phyloP scores from a whole-genome alignment of 1,140 invertebrate species.

The Drosophila mayri region DNA sequence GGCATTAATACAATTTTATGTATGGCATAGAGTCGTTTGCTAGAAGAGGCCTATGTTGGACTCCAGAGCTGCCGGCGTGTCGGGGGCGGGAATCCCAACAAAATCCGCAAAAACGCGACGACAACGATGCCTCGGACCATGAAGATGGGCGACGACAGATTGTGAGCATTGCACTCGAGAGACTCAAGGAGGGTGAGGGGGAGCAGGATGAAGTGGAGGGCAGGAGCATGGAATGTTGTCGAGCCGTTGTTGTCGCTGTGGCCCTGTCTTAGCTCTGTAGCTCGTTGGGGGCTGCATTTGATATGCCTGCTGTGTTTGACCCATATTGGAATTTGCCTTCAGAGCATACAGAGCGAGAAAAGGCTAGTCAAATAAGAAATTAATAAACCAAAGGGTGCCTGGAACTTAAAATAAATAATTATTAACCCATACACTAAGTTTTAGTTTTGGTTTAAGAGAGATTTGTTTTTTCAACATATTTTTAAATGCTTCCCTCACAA shows the following conservation, averaged over 20 bases:
- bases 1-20: slow-evolving; percentile 83
- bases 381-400: not conserved
- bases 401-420: not conserved
- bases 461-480: not conserved
- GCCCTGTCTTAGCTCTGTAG: slow-evolving; percentile 1
- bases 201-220: slow-evolving; percentile 6
- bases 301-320: slow-evolving; percentile 83
- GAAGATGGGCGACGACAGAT: slow-evolving; percentile 73
- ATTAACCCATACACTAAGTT: not conserved
- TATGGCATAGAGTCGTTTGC: slow-evolving; percentile 44
- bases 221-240: slow-evolving; percentile 58
- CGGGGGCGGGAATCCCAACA: slow-evolving; percentile 70
- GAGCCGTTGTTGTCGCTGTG: slow-evolving; percentile 37
- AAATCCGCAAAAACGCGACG: slow-evolving; percentile 56
- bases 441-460: not conserved
- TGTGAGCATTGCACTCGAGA: slow-evolving; percentile 60
- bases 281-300: slow-evolving; percentile 68
- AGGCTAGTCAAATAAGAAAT: not conserved
- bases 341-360: slow-evolving; percentile 23
- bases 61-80: slow-evolving; percentile 12
- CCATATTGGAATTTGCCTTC: slow-evolving; percentile 81
- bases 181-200: slow-evolving; percentile 5
- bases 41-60: slow-evolving; percentile 7
- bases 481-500: too few relatives aligned
- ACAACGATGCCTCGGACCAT: slow-evolving; percentile 41